Evolutionary conservation across 1,140 invertebrate genomes (phyloP), one percentile per base, ranked within the genome.

Genomic region (Ceratosolen fusciceps): DNA sequence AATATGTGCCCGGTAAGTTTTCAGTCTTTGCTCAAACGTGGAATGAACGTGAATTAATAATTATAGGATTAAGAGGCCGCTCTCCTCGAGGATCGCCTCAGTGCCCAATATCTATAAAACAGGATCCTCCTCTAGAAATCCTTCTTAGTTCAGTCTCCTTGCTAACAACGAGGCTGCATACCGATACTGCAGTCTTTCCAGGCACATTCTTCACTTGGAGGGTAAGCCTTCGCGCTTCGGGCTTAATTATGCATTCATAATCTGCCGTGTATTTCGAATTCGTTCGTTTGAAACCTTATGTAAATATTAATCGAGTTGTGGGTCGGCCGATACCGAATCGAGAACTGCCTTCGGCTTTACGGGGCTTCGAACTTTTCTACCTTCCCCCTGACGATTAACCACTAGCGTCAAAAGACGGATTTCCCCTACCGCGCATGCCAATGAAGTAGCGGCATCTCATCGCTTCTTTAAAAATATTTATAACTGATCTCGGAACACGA

Each of bases 401-500:
- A 65, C 31, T 37, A 62, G 14, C 4, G 60, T 31, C 21, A 52
- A 21, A 34, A 26, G 54, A 34, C 47, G 34, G 8, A 58, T 5
- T 74, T 58, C 67, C 43, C 60, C 74, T 58, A 77, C 77, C 72
- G 39, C 77, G 78, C 2, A 8, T 83, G 80, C 81, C 82, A 82
- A 81, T 26, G 39, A 24, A 14, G 21, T 67, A 37, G 34, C 68
- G 73, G 65, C 73, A 79, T 80, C 80, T 81, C 79, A 76, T 71
- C 56, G 65, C 52, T 73, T 86, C 82, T 82, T 86, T 85, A 88
- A 87, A 89, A 89, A 90, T 89, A 90, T 89, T 90, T 89, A 88
- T 89, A 90, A 88, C 88, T 86, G 85, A 87, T 88, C 86, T 84
- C 80, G 81, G 82, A 85, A 83, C 80, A 77, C 80, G 81, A 85